Evolutionary conservation across 2,888 invertebrate species (phyloP).

Genomic region (Autographa gamma): DNA sequence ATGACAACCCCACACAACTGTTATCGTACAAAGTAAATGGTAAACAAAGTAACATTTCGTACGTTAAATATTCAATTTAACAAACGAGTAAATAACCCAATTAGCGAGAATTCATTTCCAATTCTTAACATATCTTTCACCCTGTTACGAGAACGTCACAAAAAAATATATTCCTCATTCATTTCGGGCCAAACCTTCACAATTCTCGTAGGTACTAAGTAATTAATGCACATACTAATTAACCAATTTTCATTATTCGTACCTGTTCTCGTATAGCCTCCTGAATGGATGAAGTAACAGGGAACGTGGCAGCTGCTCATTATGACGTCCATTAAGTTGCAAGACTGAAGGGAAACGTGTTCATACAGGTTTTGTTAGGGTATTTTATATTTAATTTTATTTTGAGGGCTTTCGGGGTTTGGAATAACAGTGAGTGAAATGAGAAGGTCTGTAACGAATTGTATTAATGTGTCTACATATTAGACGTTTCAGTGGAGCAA

Average conservation of each 20-base stretch:
- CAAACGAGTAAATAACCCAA: neutral
- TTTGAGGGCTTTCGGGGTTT: neutral
- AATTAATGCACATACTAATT: conserved; percentile 55
- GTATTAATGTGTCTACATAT: too few relatives aligned
- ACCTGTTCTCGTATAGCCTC: conserved; percentile 18
- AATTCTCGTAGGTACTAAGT: conserved; percentile 11
- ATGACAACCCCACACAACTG: too few relatives aligned
- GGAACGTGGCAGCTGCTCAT: conserved; percentile 37
- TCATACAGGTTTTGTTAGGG: conserved; percentile 15
- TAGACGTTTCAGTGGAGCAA: too few relatives aligned
- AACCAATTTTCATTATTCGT: conserved; percentile 27
- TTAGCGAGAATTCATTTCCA: neutral
- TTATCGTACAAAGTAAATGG: too few relatives aligned
- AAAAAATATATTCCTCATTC: conserved; percentile 1
- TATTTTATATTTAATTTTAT: conserved; percentile 8
- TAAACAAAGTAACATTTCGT: neutral
- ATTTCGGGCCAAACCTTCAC: conserved; percentile 7
- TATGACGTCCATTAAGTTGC: conserved; percentile 32
- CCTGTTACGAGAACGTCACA: neutral
- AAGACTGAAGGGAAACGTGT: conserved; percentile 18
- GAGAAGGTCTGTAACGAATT: neutral
- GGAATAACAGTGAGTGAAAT: neutral
- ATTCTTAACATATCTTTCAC: neutral
- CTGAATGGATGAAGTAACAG: conserved; percentile 34
- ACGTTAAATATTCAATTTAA: neutral